These are phyloP conservation scores for Propithecus coquereli DNA, from an alignment of 2,113 vertebrate species.

Conservation along the genomic window DNA sequence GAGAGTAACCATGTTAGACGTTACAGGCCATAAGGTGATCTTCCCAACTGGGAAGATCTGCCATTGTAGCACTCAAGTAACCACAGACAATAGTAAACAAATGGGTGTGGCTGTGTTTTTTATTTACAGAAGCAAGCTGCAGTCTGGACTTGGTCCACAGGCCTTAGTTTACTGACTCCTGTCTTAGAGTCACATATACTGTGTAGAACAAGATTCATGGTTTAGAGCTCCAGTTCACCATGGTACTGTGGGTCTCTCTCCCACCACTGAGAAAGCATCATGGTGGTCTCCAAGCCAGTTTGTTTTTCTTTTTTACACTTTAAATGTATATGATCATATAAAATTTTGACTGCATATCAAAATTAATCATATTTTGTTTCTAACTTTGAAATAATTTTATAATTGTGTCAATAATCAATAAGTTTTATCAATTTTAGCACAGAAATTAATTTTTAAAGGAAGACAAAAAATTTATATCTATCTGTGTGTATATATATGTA, in stretches of 20 bases:
- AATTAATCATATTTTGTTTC: background rate
- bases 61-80: background rate
- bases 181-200: background rate
- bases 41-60: background rate
- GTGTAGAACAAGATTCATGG: background rate
- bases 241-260: background rate
- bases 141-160: background rate
- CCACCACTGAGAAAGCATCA: background rate
- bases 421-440: background rate
- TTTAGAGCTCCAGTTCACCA: background rate
- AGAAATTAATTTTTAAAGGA: background rate
- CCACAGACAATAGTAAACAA: background rate
- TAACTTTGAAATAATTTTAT: background rate
- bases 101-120: background rate
- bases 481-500: background rate
- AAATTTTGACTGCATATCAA: background rate
- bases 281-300: background rate
- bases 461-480: background rate
- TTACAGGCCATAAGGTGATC: background rate
- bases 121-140: background rate
- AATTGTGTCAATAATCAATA: background rate
- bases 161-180: background rate
- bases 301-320: background rate
- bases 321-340: background rate
- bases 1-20: background rate